Evolutionary conservation across 2,113 vertebrate genomes (phyloP).

Genomic region (Macrotus californicus): DNA sequence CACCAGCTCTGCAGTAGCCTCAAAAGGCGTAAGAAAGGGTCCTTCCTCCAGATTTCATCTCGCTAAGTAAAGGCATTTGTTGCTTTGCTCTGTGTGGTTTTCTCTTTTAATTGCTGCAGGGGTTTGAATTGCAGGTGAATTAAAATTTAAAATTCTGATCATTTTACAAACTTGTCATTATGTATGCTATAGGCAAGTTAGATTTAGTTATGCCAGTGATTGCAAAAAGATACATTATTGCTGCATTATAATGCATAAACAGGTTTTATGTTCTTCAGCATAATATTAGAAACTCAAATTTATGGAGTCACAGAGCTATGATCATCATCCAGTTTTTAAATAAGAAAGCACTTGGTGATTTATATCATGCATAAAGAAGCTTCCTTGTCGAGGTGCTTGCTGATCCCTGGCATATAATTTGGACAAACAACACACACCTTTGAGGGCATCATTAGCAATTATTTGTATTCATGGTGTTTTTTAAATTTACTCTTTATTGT

Average conservation of each 20-base stretch:
- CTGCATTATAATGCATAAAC: slow-evolving; percentile 76
- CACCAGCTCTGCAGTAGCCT: slow-evolving; percentile 44
- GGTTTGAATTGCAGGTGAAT: slow-evolving; percentile 69
- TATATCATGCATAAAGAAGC: slow-evolving; percentile 70
- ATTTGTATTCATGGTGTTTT: slow-evolving; percentile 48
- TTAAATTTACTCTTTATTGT: too few species aligned
- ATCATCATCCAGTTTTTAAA: slow-evolving; percentile 76
- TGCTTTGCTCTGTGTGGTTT: slow-evolving; percentile 31
- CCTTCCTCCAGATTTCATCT: slow-evolving; percentile 61
- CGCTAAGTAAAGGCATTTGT: slow-evolving; percentile 23
- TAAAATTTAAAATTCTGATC: slow-evolving; percentile 73
- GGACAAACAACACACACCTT: slow-evolving; percentile 45
- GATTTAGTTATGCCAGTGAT: slow-evolving; percentile 73
- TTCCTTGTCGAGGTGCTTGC: slow-evolving; percentile 65
- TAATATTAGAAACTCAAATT: slow-evolving; percentile 76
- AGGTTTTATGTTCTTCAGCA: slow-evolving; percentile 78
- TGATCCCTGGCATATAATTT: slow-evolving; percentile 66
- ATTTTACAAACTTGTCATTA: slow-evolving; percentile 77
- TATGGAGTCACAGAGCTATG: slow-evolving; percentile 73
- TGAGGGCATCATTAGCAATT: slow-evolving; percentile 68
- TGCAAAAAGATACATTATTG: slow-evolving; percentile 73
- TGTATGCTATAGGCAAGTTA: slow-evolving; percentile 75
- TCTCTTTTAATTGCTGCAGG: slow-evolving; percentile 71
- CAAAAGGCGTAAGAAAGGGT: slow-evolving; percentile 58
- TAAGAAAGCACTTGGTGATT: slow-evolving; percentile 71